Percentiles rank a stretch among this genome's conserved stretches.
phyloP scores from a whole-genome alignment of 2,797 vertebrate genomes.

The Alcedo quadribrachys region DNA sequence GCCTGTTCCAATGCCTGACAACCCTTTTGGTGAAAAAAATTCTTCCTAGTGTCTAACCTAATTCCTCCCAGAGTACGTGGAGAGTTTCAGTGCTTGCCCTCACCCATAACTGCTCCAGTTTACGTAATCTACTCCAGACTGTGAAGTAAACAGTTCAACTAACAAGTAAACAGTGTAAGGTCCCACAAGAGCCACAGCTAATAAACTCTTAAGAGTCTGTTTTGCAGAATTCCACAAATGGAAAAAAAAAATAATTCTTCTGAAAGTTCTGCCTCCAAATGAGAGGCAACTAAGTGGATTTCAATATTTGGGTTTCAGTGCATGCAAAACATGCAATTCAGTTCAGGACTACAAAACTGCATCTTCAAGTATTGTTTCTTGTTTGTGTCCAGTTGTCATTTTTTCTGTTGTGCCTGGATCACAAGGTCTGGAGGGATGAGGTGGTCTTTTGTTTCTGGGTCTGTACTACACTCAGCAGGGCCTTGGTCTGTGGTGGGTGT shows the following conservation, averaged over 20 bases:
- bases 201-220: not conserved
- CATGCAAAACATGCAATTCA: not conserved
- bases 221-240: not conserved
- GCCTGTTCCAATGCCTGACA: no score
- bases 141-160: not conserved
- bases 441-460: not conserved
- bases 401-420: not conserved
- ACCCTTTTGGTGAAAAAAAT: no score
- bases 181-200: not conserved
- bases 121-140: not conserved
- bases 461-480: not conserved
- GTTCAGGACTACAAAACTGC: not conserved
- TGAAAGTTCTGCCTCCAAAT: not conserved
- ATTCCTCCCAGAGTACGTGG: not conserved
- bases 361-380: not conserved
- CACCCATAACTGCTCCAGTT: not conserved
- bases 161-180: not conserved
- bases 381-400: not conserved
- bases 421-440: not conserved
- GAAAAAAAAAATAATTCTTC: not conserved
- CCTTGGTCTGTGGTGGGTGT: not conserved
- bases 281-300: not conserved
- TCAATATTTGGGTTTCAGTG: not conserved
- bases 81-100: not conserved
- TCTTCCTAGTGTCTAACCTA: no score